Evolutionary conservation across 2,797 vertebrate genomes (phyloP).

Genomic region (Halcyon chelicuti): DNA sequence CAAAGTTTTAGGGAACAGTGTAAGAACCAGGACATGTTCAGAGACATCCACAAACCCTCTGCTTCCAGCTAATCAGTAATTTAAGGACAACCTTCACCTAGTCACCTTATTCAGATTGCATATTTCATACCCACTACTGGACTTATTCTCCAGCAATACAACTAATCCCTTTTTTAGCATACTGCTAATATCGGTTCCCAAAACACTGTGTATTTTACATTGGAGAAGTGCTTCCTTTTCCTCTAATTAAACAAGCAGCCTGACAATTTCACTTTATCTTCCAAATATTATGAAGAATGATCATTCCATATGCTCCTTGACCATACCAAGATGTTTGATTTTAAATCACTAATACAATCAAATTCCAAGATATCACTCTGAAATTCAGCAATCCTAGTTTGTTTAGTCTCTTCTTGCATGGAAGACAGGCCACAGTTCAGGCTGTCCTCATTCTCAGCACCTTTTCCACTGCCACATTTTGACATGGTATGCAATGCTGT

Average conservation of each 20-base stretch:
- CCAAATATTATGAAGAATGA: neutral
- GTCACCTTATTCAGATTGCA: neutral
- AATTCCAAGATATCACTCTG: neutral
- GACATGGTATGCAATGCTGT: neutral
- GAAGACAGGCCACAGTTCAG: neutral
- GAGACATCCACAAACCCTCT: neutral
- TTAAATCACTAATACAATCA: neutral
- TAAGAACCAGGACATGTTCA: neutral
- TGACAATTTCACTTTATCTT: neutral
- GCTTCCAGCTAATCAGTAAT: neutral
- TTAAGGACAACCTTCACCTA: neutral
- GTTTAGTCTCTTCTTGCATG: neutral
- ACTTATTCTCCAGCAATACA: neutral
- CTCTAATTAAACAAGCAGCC: neutral
- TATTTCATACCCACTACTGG: neutral
- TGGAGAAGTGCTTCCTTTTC: neutral
- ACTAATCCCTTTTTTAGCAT: neutral
- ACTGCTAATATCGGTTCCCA: neutral
- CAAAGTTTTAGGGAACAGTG: neutral
- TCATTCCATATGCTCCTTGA: neutral
- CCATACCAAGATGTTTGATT: neutral
- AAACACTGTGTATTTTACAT: neutral
- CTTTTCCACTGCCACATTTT: neutral
- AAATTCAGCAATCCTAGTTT: neutral
- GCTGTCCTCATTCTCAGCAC: neutral